phyloP scores from a whole-genome alignment of 2,113 vertebrate genomes.

The Nanorana parkeri region DNA sequence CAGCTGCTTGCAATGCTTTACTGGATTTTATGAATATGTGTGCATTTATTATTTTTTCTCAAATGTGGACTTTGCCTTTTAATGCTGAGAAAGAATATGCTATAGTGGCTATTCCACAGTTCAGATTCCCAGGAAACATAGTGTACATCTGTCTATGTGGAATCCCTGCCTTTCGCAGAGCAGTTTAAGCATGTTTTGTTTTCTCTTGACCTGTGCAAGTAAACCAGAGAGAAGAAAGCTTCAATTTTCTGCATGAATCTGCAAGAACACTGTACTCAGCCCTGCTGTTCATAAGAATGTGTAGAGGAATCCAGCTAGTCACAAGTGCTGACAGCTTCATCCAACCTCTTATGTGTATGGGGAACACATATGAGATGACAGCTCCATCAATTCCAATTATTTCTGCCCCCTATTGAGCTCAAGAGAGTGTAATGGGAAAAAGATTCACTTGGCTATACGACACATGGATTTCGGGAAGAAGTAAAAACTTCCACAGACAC shows the following conservation, averaged over 20 bases:
- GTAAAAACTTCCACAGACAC: background rate
- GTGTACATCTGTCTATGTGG: too few relatives aligned
- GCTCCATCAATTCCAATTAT: conserved; percentile 30
- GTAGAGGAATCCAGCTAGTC: background rate
- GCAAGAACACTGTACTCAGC: background rate
- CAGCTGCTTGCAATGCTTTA: too few relatives aligned
- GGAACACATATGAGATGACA: conserved; percentile 7
- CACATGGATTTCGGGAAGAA: background rate
- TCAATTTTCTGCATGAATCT: background rate
- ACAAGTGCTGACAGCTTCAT: background rate
- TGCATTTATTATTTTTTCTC: too few relatives aligned
- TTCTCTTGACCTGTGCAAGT: background rate
- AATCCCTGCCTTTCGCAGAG: conserved; percentile 7
- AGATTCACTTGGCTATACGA: background rate
- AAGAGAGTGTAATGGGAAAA: background rate
- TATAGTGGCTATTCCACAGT: too few relatives aligned
- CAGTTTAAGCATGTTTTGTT: background rate
- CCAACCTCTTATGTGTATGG: conserved; percentile 18
- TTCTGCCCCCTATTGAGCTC: background rate
- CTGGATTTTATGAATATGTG: too few relatives aligned
- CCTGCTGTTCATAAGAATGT: background rate
- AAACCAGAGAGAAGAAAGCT: background rate
- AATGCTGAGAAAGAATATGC: too few relatives aligned
- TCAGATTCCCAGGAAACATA: too few relatives aligned
- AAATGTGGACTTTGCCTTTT: too few relatives aligned